A percentile compares a stretch with the other conserved stretches of the same genome.
These are phyloP conservation scores for Incurvaria masculella DNA, from an alignment of 2,888 invertebrate genomes.

Conservation along the genomic window DNA sequence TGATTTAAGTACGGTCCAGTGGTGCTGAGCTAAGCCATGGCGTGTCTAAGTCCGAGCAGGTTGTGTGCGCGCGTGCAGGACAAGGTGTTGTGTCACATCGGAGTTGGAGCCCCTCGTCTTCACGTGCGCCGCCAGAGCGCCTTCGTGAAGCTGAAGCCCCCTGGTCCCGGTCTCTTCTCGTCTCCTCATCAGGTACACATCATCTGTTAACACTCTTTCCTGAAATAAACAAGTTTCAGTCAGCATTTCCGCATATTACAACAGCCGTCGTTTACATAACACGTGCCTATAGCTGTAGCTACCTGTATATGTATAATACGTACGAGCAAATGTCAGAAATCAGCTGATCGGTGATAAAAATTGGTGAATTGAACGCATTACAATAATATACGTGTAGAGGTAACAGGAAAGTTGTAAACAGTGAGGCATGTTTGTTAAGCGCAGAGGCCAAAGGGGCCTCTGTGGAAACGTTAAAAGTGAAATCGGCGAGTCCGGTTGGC, in stretches of 20 bases:
- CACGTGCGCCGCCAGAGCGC: conserved; percentile 64
- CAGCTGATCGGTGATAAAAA: not conserved
- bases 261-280: not conserved
- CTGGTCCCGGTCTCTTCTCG: conserved; percentile 51
- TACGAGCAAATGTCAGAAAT: not conserved
- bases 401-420: too few relatives aligned
- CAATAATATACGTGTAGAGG: too few relatives aligned
- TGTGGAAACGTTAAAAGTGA: conserved; percentile 41
- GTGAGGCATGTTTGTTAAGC: too few relatives aligned
- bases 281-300: not conserved
- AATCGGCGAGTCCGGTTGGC: conserved; percentile 32
- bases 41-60: conserved; percentile 79
- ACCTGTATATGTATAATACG: not conserved
- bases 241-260: not conserved
- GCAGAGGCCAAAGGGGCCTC: not conserved
- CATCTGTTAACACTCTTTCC: not conserved
- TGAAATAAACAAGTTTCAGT: not conserved
- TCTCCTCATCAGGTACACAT: conserved; percentile 23
- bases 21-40: conserved; percentile 59
- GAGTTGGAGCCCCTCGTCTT: conserved; percentile 49
- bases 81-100: conserved; percentile 77
- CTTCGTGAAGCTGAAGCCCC: conserved; percentile 66
- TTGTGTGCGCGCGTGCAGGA: conserved; percentile 77
- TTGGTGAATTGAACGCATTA: too few relatives aligned
- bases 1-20: not conserved